These are phyloP conservation scores for Aviceda subcristata DNA, from an alignment of 2,113 vertebrate species.

Conservation along the genomic window DNA sequence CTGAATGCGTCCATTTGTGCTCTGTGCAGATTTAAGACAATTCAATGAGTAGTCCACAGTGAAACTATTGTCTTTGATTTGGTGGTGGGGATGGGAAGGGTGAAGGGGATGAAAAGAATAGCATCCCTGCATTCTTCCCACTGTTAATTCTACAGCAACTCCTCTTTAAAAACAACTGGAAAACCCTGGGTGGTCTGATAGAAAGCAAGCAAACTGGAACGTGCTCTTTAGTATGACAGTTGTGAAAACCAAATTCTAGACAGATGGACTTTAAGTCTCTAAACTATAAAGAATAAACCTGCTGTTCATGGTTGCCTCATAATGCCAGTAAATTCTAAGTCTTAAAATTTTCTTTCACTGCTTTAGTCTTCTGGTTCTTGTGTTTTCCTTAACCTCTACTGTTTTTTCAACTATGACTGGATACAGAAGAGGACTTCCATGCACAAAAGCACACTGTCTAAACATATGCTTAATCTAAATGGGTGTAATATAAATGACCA, in stretches of 20 bases:
- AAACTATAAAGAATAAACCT: constrained; percentile 65
- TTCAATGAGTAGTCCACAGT: neutral
- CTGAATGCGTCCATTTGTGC: neutral
- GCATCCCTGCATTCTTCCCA: neutral
- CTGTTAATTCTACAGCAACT: neutral
- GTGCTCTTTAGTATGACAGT: neutral
- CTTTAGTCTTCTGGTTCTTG: neutral
- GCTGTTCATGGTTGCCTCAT: constrained; percentile 7
- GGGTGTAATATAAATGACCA: neutral
- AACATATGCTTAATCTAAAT: neutral
- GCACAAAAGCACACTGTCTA: neutral
- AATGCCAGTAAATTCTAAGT: constrained; percentile 24
- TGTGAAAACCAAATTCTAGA: constrained; percentile 60
- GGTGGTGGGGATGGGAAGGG: neutral
- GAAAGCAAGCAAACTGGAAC: constrained; percentile 46
- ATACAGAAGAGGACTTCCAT: neutral
- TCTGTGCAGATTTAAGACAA: neutral
- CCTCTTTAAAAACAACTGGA: constrained; percentile 37
- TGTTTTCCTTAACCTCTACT: neutral
- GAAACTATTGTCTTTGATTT: neutral
- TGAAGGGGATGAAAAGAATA: neutral
- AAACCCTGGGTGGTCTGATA: constrained; percentile 77
- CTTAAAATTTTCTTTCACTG: neutral
- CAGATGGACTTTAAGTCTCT: constrained; percentile 79
- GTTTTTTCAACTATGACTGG: neutral